phyloP scores from a whole-genome alignment of 2,113 vertebrate species.

The Platycercus adscitus region DNA sequence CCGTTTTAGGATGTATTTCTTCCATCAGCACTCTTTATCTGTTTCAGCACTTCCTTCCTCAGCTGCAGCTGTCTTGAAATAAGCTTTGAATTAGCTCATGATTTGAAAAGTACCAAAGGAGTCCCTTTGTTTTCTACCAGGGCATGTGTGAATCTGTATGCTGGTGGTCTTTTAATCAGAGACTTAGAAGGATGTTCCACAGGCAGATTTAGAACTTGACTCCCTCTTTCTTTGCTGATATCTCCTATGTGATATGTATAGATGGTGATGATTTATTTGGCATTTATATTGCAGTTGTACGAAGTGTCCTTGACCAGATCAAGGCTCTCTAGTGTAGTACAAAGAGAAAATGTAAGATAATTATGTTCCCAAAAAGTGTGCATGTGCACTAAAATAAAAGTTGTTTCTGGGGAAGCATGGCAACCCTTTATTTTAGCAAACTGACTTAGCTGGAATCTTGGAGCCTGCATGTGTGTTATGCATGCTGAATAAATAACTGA shows the following conservation, averaged over 20 bases:
- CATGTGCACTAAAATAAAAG: background rate
- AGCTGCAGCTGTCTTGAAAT: background rate
- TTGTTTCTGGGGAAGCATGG: background rate
- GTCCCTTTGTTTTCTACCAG: background rate
- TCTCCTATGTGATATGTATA: background rate
- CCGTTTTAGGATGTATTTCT: background rate
- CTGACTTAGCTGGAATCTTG: background rate
- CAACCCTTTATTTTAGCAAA: background rate
- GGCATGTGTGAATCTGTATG: background rate
- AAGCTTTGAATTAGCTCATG: background rate
- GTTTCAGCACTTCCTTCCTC: background rate
- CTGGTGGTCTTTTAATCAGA: background rate
- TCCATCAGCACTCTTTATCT: background rate
- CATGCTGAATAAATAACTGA: background rate
- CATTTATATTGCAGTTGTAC: background rate
- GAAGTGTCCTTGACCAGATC: background rate
- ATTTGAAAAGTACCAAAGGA: background rate
- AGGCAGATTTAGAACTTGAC: background rate
- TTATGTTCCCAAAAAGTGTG: background rate
- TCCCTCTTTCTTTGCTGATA: background rate
- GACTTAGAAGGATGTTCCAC: background rate
- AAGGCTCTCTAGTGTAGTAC: background rate
- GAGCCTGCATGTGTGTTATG: accelerated
- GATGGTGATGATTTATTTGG: background rate
- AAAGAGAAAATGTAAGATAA: background rate